phyloP scores from a whole-genome alignment of 1,140 invertebrate genomes.

The Drosophila prosaltans region DNA sequence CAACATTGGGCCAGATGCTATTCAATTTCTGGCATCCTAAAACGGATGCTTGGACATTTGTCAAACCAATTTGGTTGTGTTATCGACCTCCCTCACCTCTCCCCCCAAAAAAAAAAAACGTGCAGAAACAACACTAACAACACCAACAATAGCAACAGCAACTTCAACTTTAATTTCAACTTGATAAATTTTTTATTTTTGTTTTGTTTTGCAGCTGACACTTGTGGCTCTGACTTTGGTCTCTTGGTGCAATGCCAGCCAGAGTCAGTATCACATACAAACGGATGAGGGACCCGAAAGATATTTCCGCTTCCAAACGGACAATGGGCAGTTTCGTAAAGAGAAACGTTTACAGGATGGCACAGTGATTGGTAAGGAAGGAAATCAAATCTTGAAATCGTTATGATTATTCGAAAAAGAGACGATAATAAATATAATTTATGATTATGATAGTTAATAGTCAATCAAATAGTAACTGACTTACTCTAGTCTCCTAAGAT shows the following conservation, averaged over 20 bases:
- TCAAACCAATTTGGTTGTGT: conserved; percentile 7
- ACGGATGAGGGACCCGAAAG: conserved; percentile 94
- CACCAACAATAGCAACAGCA: background rate
- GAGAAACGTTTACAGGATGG: conserved; percentile 93
- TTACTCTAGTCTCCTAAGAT: background rate
- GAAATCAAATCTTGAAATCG: background rate
- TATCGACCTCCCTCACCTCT: conserved; percentile 7
- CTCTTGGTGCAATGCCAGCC: conserved; percentile 61
- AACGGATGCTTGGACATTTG: conserved; percentile 21
- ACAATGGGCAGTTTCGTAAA: conserved; percentile 94
- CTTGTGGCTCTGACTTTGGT: conserved; percentile 52
- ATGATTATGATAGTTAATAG: too few species aligned
- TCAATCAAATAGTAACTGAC: too few species aligned
- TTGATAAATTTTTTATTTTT: too few species aligned
- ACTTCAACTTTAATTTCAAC: conserved; percentile 1
- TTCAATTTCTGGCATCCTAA: background rate
- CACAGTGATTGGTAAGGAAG: conserved; percentile 87
- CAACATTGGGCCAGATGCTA: background rate
- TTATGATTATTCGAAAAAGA: too few species aligned
- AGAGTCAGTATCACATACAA: conserved; percentile 92
- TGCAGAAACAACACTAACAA: background rate
- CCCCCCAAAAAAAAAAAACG: background rate
- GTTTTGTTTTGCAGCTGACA: conserved; percentile 54
- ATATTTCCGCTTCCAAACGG: conserved; percentile 93
- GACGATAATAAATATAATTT: too few species aligned